These are phyloP conservation scores for Gallirallus australis DNA, from an alignment of 2,797 vertebrate genomes.

Conservation along the genomic window DNA sequence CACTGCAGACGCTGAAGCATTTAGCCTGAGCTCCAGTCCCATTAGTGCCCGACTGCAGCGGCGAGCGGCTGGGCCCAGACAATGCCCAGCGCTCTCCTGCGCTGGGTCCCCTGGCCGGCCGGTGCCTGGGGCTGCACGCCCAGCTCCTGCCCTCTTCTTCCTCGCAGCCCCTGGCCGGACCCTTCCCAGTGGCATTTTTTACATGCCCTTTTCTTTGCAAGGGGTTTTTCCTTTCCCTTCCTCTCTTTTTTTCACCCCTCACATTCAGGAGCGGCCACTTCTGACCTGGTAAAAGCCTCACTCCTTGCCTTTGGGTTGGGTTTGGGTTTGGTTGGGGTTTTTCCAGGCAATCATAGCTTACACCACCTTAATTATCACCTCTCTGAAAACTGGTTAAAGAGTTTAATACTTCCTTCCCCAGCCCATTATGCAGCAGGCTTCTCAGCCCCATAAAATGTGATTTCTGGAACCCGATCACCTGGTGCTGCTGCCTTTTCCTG, in stretches of 20 bases:
- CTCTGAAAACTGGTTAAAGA: slow-evolving; percentile 57
- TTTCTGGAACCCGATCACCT: slow-evolving; percentile 9
- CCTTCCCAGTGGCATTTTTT: neutral
- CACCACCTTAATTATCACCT: slow-evolving; percentile 51
- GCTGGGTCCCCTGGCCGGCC: neutral
- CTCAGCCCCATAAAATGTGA: slow-evolving; percentile 32
- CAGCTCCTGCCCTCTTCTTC: neutral
- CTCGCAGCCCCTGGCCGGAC: neutral
- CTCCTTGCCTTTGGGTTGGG: neutral
- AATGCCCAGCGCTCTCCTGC: neutral
- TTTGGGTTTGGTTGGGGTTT: neutral
- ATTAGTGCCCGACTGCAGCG: neutral
- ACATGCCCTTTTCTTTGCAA: neutral
- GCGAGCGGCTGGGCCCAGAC: neutral
- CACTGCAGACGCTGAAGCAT: neutral
- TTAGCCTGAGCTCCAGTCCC: slow-evolving; percentile 3
- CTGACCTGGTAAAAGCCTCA: slow-evolving; percentile 20
- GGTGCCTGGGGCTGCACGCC: neutral
- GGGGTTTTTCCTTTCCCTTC: neutral
- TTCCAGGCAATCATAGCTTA: slow-evolving; percentile 26
- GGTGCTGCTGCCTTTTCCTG: neutral
- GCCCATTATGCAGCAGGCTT: neutral
- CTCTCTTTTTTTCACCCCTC: neutral
- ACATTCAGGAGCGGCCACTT: slow-evolving; percentile 20
- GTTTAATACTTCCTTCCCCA: slow-evolving; percentile 66